Conservation (phyloP, 2,888 invertebrate genomes). For the Drosophila tripunctata region DNA sequence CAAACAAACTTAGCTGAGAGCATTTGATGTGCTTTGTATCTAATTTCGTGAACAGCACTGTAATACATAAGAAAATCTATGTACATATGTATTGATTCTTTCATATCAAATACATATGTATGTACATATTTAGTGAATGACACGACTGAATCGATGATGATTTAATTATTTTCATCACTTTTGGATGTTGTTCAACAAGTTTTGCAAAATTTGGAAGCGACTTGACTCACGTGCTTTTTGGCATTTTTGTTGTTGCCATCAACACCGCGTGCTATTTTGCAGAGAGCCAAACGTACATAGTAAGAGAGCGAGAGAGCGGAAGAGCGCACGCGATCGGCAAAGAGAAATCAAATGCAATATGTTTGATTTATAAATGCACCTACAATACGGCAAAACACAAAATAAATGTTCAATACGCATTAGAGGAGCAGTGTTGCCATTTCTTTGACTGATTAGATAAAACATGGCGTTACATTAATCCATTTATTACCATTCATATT, state of each 20-base stretch:
- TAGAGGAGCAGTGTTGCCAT: background rate
- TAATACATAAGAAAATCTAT: background rate
- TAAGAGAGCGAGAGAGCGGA: background rate
- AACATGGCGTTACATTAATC: constrained; percentile 6
- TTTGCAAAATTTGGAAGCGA: constrained; percentile 36
- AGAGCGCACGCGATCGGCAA: background rate
- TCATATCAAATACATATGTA: background rate
- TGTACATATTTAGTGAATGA: constrained; percentile 15
- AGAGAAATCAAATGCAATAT: background rate
- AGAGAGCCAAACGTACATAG: constrained; percentile 20
- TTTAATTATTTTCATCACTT: constrained; percentile 29
- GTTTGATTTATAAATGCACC: constrained; percentile 29
- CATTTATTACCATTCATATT: background rate
- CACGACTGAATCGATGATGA: constrained; percentile 6
- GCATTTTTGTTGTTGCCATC: constrained; percentile 47
- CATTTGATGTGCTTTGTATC: background rate
- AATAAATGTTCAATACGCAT: background rate
- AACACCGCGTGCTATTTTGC: constrained; percentile 44
- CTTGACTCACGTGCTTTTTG: constrained; percentile 52
- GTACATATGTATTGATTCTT: background rate
- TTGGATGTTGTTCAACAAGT: constrained; percentile 32
- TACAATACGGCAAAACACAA: background rate
- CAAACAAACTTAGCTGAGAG: too few relatives aligned
- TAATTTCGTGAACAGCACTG: background rate
- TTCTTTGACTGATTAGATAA: constrained; percentile 10